Conservation (phyloP, 2,797 vertebrate genomes). For the Channallabes apus region DNA sequence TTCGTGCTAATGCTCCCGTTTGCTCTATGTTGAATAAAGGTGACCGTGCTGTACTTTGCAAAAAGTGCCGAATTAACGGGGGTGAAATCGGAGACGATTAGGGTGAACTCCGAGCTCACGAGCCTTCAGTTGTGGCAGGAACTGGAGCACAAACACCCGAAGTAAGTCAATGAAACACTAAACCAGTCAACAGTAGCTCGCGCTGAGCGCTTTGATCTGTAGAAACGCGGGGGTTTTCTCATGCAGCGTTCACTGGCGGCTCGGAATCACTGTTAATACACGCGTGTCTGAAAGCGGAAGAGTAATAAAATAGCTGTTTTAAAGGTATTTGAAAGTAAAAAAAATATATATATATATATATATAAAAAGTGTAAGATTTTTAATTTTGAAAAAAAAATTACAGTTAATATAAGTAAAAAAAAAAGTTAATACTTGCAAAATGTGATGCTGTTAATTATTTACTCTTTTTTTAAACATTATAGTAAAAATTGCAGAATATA, state of each 20-base stretch:
- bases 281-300: background rate
- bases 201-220: background rate
- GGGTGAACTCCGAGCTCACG: conserved; percentile 69
- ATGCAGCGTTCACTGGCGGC: background rate
- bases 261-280: background rate
- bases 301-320: background rate
- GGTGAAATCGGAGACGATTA: conserved; percentile 75
- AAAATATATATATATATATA: too few species aligned
- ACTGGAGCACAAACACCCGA: conserved; percentile 74
- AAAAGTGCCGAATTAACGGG: conserved; percentile 86
- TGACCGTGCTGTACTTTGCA: conserved; percentile 88
- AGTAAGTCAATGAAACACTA: conserved; percentile 44
- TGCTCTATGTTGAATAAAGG: conserved; percentile 63
- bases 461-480: too few species aligned
- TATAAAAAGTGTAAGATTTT: background rate
- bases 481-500: too few species aligned
- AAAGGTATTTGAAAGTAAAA: too few species aligned
- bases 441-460: too few species aligned
- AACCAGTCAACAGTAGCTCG: background rate
- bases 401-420: too few species aligned
- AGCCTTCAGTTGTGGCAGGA: conserved; percentile 78
- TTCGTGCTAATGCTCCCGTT: background rate
- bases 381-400: too few species aligned
- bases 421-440: too few species aligned
- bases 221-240: background rate